Percentiles rank a stretch among this genome's conserved stretches.
Evolutionary conservation across 2,797 vertebrate genomes (phyloP).

Genomic region (Threskiornis aethiopicus): DNA sequence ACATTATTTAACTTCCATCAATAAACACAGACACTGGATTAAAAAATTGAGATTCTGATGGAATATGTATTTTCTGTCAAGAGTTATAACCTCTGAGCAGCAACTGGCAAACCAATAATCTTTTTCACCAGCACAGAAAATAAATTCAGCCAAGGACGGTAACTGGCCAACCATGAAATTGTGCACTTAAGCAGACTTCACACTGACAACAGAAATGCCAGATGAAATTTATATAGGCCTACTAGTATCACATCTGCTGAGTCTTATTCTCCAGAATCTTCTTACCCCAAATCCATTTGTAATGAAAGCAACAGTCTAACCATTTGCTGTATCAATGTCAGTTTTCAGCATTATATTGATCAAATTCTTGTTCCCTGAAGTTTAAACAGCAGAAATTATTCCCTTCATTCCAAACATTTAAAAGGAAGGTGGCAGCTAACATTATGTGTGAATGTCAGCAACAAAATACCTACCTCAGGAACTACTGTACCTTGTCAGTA

Average conservation of each 20-base stretch:
- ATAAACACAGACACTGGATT: not conserved
- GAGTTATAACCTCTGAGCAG: constrained; percentile 50
- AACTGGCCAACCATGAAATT: constrained; percentile 85
- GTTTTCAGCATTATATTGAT: constrained; percentile 21
- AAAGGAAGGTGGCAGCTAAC: not conserved
- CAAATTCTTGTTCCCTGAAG: not conserved
- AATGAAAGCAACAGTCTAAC: constrained; percentile 37
- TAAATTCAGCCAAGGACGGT: constrained; percentile 79
- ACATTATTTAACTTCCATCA: not conserved
- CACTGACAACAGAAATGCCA: constrained; percentile 77
- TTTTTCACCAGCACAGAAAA: constrained; percentile 73
- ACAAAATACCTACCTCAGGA: not conserved
- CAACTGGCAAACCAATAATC: constrained; percentile 57
- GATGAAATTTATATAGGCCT: constrained; percentile 76
- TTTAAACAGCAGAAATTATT: constrained; percentile 5
- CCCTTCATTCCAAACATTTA: not conserved
- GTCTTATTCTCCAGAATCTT: constrained; percentile 74
- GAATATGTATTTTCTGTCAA: constrained; percentile 53
- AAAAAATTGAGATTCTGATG: constrained; percentile 8
- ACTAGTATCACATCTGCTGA: constrained; percentile 67
- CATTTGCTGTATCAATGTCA: constrained; percentile 29
- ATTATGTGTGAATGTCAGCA: not conserved
- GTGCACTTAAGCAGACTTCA: constrained; percentile 80
- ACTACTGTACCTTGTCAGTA: not conserved
- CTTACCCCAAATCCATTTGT: constrained; percentile 43